Evolutionary conservation across 2,797 vertebrate genomes (phyloP), one percentile per base, ranked within the genome.

Genomic region (Coccyzus lansbergi): DNA sequence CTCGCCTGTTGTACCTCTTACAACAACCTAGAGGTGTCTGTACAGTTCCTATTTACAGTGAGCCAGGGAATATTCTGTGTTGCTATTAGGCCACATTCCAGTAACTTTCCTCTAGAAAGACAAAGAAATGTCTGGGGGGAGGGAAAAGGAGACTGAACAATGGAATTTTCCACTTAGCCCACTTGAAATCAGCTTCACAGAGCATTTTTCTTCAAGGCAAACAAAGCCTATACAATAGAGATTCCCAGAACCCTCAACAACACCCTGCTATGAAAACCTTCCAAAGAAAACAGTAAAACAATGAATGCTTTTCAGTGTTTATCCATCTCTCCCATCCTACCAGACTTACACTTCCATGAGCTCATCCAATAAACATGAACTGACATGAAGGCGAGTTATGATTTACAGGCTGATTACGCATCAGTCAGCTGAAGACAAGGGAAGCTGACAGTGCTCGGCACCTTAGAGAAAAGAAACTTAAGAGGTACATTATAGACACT

Each of bases 261-360:
- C 79, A 95, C 79, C 46, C 88, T 63, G 55, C 65, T 36, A 69
- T 51, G 51, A 86, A 95, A 90, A 49, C 15, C n/a, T 38, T 91
- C 92, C 94, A 95, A 96, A 93, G 84, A 95, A 93, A 95, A 95
- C 88, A 95, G 60, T 70, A 29, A n/a, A 91, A 94, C 82, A 94
- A 95, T 65, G 75, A 91, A 81, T 16, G 72, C 53, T 96, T 95
- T 89, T 83, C 75, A 94, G 55, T 68, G 72, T 72, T 96, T 85
- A 87, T 68, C 69, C 93, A 34, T 36, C 68, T 83, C 69, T 65
- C 72, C 82, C 65, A 88, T 67, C 46, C 76, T 87, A 85, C 51
- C 42, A 87, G 63, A 59, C 67, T 94, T 75, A 86, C 86, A 93
- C 69, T 87, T 88, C 82, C 69, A 92, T 93, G 88, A 96, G 86